Evolutionary conservation across 1,140 invertebrate species (phyloP).

Genomic region (Zaprionus capensis): DNA sequence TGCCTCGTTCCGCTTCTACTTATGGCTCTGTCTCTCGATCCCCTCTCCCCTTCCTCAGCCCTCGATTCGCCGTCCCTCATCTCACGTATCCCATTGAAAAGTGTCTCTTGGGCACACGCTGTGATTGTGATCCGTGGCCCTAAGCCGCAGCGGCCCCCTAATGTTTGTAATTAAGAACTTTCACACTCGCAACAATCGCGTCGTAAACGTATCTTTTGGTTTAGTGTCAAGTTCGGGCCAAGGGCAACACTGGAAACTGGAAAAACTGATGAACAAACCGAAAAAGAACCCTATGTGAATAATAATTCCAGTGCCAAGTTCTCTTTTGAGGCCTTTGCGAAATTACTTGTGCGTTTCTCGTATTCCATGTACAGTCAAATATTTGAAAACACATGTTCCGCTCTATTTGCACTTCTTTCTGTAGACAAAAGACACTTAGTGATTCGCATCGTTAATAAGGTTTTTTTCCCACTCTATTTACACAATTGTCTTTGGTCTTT

Average conservation of each 20-base stretch:
- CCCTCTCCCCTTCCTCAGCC: background rate
- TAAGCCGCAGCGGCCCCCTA: constrained; percentile 81
- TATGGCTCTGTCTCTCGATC: constrained; percentile 29
- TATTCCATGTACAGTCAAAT: constrained; percentile 2
- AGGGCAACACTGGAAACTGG: constrained; percentile 53
- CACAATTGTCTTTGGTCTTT: constrained; percentile 45
- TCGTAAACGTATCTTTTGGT: constrained; percentile 74
- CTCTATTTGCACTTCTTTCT: constrained; percentile 24
- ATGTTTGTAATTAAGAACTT: constrained; percentile 84
- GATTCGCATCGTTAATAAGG: constrained; percentile 17
- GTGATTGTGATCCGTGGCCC: constrained; percentile 70
- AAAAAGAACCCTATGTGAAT: constrained; percentile 32
- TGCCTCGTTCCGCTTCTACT: constrained; percentile 68
- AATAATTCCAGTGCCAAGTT: constrained; percentile 69
- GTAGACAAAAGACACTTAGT: constrained; percentile 24
- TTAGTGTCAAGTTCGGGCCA: constrained; percentile 79
- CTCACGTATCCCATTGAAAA: constrained; percentile 69
- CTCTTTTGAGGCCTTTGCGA: constrained; percentile 36
- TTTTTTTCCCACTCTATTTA: constrained; percentile 30
- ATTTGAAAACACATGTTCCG: constrained; percentile 22
- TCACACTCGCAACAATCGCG: constrained; percentile 84
- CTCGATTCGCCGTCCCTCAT: background rate
- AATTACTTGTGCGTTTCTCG: constrained; percentile 3
- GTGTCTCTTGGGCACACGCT: constrained; percentile 78
- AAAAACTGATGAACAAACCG: constrained; percentile 9